Evolutionary conservation across 2,888 invertebrate genomes (phyloP).

Genomic region (Suillia variegata): DNA sequence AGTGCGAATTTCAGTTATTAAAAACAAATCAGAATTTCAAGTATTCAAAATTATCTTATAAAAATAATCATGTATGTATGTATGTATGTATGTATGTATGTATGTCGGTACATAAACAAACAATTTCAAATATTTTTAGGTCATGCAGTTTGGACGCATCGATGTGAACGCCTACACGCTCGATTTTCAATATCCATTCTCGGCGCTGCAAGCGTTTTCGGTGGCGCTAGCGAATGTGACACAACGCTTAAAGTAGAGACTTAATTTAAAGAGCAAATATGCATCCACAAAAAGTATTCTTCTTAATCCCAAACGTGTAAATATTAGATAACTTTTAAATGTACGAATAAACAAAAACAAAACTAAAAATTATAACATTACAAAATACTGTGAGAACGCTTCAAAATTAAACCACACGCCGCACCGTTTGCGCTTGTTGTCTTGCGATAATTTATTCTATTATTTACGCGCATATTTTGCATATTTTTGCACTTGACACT

Average conservation of each 20-base stretch:
- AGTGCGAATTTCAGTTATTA: too few species aligned
- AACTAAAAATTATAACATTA: too few species aligned
- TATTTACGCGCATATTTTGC: not conserved
- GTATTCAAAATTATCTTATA: too few species aligned
- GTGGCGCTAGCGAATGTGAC: constrained; percentile 77
- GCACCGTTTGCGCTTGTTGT: not conserved
- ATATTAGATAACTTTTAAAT: constrained; percentile 1
- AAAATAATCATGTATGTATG: too few species aligned
- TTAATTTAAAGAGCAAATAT: not conserved
- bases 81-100: too few species aligned
- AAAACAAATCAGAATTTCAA: too few species aligned
- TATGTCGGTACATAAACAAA: too few species aligned
- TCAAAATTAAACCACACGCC: constrained; percentile 8
- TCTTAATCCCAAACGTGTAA: not conserved
- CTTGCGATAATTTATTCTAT: too few species aligned
- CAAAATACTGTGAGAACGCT: constrained; percentile 20
- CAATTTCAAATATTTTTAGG: constrained; percentile 66
- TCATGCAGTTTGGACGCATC: constrained; percentile 99
- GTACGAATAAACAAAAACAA: too few species aligned
- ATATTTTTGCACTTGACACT: constrained; percentile 17
- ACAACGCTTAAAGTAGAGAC: constrained; percentile 59
- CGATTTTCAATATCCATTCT: constrained; percentile 99
- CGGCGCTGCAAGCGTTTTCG: constrained; percentile 97
- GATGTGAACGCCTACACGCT: constrained; percentile 98
- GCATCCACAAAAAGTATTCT: too few species aligned